Conservation (phyloP, 2,797 vertebrate genomes). For the Lindbergichthys nudifrons region DNA sequence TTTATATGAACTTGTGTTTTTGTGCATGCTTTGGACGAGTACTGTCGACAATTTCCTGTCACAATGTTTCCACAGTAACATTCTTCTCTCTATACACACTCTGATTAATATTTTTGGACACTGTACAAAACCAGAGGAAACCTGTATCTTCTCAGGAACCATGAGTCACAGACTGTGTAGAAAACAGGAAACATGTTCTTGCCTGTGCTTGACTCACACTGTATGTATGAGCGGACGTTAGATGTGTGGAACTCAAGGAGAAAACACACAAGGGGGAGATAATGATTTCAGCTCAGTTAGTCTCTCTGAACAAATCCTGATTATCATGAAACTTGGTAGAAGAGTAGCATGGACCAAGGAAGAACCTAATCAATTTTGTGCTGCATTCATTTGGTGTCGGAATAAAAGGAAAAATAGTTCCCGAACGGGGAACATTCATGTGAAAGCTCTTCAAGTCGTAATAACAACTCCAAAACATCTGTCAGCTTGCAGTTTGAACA, state of each 20-base stretch:
- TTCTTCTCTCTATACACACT: background rate
- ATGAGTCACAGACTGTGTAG: conserved; percentile 24
- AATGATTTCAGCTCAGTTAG: too few relatives aligned
- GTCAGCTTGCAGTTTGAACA: too few relatives aligned
- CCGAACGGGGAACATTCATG: too few relatives aligned
- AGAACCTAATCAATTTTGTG: too few relatives aligned
- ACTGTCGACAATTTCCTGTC: background rate
- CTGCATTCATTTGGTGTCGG: too few relatives aligned
- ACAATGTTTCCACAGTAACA: background rate
- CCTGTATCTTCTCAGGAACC: conserved; percentile 22
- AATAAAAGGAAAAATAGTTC: too few relatives aligned
- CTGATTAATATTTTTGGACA: conserved; percentile 12
- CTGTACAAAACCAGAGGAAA: conserved; percentile 17
- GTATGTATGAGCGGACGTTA: background rate
- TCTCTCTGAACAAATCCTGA: too few relatives aligned
- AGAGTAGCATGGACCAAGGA: too few relatives aligned
- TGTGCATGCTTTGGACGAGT: background rate
- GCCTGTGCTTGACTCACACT: background rate
- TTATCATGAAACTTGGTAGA: too few relatives aligned
- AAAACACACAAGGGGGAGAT: background rate
- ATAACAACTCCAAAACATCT: too few relatives aligned
- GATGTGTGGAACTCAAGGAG: background rate
- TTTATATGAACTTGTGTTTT: background rate
- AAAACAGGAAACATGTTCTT: conserved; percentile 8
- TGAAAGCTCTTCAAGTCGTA: too few relatives aligned